A percentile compares a stretch with the other conserved stretches of the same genome.
Evolutionary conservation across 2,113 vertebrate species (phyloP).

Genomic region (Chlamydotis undulata): DNA sequence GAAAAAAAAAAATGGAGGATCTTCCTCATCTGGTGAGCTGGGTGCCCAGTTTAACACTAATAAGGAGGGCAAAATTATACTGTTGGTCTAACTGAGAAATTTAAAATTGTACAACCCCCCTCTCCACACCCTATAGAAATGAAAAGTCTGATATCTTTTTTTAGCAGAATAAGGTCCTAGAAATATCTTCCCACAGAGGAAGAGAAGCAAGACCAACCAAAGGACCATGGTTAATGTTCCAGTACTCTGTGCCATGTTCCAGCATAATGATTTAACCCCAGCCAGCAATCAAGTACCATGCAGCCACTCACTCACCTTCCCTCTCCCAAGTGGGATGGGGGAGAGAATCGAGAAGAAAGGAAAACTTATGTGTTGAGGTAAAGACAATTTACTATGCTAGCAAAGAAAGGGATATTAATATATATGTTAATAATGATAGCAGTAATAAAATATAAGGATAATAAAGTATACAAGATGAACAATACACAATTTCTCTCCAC

Average conservation of each 20-base stretch:
- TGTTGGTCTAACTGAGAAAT: not conserved
- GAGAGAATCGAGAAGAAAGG: too few species aligned
- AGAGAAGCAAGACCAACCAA: not conserved
- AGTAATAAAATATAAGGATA: too few species aligned
- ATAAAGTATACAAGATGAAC: too few species aligned
- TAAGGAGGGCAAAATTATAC: not conserved
- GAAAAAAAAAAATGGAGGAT: not conserved
- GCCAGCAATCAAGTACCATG: too few species aligned
- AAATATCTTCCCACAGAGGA: not conserved
- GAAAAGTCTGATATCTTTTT: not conserved
- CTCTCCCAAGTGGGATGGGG: too few species aligned
- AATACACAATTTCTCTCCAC: too few species aligned
- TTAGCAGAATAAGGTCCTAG: not conserved
- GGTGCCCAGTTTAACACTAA: not conserved
- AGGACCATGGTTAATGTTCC: not conserved
- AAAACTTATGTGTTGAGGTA: too few species aligned
- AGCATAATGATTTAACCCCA: too few species aligned
- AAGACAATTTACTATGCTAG: too few species aligned
- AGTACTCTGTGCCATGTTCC: not conserved
- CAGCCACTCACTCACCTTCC: too few species aligned
- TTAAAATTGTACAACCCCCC: rapidly evolving
- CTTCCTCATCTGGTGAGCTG: not conserved
- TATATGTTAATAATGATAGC: too few species aligned
- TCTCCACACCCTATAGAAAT: rapidly evolving
- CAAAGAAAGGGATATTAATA: too few species aligned